phyloP scores from a whole-genome alignment of 2,113 vertebrate genomes.

The Saccopteryx bilineata region DNA sequence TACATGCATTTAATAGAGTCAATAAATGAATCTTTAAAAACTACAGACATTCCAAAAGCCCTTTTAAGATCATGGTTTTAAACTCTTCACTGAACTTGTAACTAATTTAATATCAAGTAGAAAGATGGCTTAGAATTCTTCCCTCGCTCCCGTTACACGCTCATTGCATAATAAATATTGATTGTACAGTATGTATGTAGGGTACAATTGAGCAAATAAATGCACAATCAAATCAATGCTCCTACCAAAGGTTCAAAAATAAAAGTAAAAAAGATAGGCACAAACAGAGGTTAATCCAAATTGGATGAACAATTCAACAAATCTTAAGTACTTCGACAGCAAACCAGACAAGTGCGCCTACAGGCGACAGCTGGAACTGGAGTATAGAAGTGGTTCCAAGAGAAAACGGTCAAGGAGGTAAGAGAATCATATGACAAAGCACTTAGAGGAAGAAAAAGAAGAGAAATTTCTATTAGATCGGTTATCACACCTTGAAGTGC shows the following conservation, averaged over 20 bases:
- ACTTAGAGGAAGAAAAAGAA: background rate
- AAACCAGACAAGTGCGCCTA: background rate
- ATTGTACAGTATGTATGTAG: background rate
- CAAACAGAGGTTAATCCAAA: background rate
- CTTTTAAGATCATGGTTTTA: slow-evolving; percentile 24
- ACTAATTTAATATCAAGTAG: slow-evolving; percentile 1
- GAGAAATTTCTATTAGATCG: slow-evolving; percentile 54
- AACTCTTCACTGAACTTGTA: slow-evolving; percentile 13
- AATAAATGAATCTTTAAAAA: slow-evolving; percentile 37
- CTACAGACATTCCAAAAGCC: background rate
- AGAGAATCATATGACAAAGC: slow-evolving; percentile 6
- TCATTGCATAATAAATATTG: background rate
- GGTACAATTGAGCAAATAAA: background rate
- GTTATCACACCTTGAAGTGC: background rate
- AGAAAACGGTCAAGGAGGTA: slow-evolving; percentile 32
- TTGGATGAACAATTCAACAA: background rate
- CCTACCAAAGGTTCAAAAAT: background rate
- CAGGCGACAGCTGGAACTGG: background rate
- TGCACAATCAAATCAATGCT: background rate
- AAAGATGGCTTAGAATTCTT: background rate
- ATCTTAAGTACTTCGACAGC: background rate
- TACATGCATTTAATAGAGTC: slow-evolving; percentile 21
- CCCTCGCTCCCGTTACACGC: background rate
- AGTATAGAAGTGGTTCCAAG: background rate
- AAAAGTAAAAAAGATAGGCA: background rate